These are phyloP conservation scores for Luidia sarsii DNA, from an alignment of 53 echinoderm and acorn worm species.

Conservation along the genomic window DNA sequence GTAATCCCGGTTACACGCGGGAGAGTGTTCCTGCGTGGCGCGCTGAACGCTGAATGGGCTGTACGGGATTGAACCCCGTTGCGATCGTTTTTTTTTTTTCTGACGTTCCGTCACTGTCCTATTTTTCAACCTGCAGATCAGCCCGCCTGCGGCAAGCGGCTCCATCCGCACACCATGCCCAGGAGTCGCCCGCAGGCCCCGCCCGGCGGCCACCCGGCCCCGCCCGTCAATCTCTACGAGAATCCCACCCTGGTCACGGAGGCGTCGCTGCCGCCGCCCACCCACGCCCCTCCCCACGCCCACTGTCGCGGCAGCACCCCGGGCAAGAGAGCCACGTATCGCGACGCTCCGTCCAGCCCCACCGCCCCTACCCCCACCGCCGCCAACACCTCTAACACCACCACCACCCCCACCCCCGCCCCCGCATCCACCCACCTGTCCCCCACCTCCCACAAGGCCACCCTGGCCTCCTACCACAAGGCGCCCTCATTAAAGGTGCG, in stretches of 20 bases:
- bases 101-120: too few species aligned
- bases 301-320: constrained; percentile 19
- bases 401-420: constrained; percentile 2
- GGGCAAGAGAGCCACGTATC: constrained; percentile 34
- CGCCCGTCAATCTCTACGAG: constrained; percentile 54
- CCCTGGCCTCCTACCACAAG: constrained; percentile 21
- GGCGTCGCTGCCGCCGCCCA: background rate
- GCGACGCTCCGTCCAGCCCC: constrained; percentile 23
- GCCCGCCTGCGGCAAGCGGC: constrained; percentile 18
- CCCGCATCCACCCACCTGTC: background rate
- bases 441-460: background rate
- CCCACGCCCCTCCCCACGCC: constrained; percentile 28
- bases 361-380: constrained; percentile 27
- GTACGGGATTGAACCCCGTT: too few species aligned
- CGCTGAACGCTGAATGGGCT: too few species aligned
- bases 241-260: constrained; percentile 47
- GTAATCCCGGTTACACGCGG: too few species aligned
- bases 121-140: constrained; percentile 20
- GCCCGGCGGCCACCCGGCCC: constrained; percentile 10
- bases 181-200: constrained; percentile 20
- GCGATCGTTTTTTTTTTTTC: too few species aligned
- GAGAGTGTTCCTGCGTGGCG: too few species aligned
- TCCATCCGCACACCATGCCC: constrained; percentile 49
- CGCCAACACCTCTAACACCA: constrained; percentile 9
- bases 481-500: constrained; percentile 42